A percentile compares a stretch with the other conserved stretches of the same genome.
These are phyloP conservation scores for Trogon surrucura DNA, from an alignment of 2,113 vertebrate genomes.

Conservation along the genomic window DNA sequence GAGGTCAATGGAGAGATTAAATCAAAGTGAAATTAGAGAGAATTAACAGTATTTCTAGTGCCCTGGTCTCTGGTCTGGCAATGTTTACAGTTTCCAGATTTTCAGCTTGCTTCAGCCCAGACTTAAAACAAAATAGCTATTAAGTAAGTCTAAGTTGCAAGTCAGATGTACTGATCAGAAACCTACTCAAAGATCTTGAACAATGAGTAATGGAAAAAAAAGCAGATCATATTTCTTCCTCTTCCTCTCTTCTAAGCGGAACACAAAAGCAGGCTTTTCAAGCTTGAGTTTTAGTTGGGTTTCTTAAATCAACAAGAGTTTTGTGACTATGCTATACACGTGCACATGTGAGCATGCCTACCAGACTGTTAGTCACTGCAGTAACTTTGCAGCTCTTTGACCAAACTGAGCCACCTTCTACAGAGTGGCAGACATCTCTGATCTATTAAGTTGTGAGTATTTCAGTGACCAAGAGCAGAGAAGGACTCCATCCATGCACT, in stretches of 20 bases:
- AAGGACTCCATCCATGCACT: accelerated
- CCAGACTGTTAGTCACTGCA: neutral
- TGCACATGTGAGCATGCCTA: neutral
- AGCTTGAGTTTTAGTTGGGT: neutral
- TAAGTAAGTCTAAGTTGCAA: neutral
- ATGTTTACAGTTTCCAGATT: neutral
- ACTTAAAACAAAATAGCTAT: neutral
- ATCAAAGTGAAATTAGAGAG: neutral
- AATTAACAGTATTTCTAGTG: neutral
- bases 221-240: neutral
- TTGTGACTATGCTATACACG: neutral
- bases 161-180: neutral
- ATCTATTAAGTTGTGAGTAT: neutral
- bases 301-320: neutral
- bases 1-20: neutral
- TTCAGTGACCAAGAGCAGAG: neutral
- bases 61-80: neutral
- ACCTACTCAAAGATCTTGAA: neutral
- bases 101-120: neutral
- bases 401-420: neutral
- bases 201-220: neutral
- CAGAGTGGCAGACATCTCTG: neutral
- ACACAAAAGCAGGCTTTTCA: neutral
- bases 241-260: neutral
- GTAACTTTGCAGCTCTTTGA: neutral